Evolutionary conservation across 1,140 invertebrate species (phyloP), one percentile per base, ranked within the genome.

Genomic region (Brachionus sp.): DNA sequence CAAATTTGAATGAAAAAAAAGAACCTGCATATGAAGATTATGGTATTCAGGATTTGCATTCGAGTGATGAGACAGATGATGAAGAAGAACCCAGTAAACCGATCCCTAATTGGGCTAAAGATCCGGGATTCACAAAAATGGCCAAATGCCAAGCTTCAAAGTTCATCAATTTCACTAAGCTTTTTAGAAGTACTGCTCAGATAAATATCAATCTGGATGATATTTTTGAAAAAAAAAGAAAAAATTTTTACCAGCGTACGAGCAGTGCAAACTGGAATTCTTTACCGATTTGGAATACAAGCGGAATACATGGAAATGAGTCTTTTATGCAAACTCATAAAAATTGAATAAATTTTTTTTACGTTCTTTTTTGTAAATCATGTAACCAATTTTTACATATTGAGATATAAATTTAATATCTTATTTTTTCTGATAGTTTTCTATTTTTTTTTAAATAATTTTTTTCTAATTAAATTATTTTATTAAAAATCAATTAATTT

Each of bases 251-350:
- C 16, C 19, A 70, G 6, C 66, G 66, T n/a, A 6, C 66, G 23
- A 70, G 66, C 23, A 70, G 66, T 70, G 66, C 66, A 9, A 70
- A 70, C 33, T 70, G 66, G 66, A 70, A 13, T 42, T n/a, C 66
- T n/a, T 13, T 29, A n/a, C 23, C 66, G 2, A 19, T 70, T n/a
- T 70, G 66, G 75, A 78, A 78, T 78, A 57, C 39, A 33, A 78
- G 75, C 37, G 75, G 75, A n/a, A 62, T 78, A 25, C 75, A 78
- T 19, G 75, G 46, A 78, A 78, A 78, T 62, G 75, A 78, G 16
- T 78, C 75, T 12, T 78, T 78, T 78, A 57, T 42, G 37, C 75
- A 62, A 57, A 23, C 46, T 35, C 75, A 78, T 19, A 78, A 78
- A 57, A 33, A 78, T 25, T 25, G 33, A 13, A 13, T 25, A 70